Percentiles rank a stretch among this genome's conserved stretches.
phyloP scores from a whole-genome alignment of 30 jellyfish, hydroid and myxozoan genomes.

The Haliclystus octoradiatus region DNA sequence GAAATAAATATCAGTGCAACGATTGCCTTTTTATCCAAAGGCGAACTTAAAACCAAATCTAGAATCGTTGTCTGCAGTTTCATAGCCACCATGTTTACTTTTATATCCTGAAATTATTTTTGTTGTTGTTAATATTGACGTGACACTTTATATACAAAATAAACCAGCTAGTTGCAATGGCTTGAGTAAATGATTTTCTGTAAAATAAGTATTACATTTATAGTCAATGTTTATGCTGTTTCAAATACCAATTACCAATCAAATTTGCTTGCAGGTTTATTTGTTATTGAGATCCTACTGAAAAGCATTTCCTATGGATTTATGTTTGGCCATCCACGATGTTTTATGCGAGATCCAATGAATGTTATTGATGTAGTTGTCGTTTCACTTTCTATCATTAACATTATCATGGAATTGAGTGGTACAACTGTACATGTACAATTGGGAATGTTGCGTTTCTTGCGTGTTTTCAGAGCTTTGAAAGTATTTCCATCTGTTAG shows the following conservation, averaged over 20 bases:
- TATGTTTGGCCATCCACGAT: conserved; percentile 43
- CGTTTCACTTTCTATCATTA: conserved; percentile 20
- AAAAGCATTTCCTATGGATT: conserved; percentile 65
- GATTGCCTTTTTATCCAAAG: too few relatives aligned
- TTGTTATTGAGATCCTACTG: conserved; percentile 47
- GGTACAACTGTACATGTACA: conserved; percentile 25
- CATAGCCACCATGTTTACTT: too few relatives aligned
- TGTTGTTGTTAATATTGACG: too few relatives aligned
- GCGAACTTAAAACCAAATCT: too few relatives aligned
- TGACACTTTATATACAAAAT: too few relatives aligned
- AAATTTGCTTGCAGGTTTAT: conserved; percentile 31
- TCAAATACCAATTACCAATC: too few relatives aligned
- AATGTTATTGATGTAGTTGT: conserved; percentile 47
- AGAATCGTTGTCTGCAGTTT: too few relatives aligned
- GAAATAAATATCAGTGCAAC: too few relatives aligned
- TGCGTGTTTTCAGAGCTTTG: conserved; percentile 63
- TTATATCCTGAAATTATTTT: too few relatives aligned
- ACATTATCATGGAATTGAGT: conserved; percentile 9
- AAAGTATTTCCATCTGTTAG: conserved; percentile 34
- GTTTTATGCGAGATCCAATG: conserved; percentile 57
- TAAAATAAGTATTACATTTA: not conserved
- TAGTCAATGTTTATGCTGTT: not conserved
- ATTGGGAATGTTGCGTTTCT: conserved; percentile 43
- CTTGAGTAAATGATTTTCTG: not conserved
- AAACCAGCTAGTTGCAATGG: too few relatives aligned